Base-by-base conservation (phyloP, 2,113 vertebrate genomes). In the Paedocypris sp. region DNA sequence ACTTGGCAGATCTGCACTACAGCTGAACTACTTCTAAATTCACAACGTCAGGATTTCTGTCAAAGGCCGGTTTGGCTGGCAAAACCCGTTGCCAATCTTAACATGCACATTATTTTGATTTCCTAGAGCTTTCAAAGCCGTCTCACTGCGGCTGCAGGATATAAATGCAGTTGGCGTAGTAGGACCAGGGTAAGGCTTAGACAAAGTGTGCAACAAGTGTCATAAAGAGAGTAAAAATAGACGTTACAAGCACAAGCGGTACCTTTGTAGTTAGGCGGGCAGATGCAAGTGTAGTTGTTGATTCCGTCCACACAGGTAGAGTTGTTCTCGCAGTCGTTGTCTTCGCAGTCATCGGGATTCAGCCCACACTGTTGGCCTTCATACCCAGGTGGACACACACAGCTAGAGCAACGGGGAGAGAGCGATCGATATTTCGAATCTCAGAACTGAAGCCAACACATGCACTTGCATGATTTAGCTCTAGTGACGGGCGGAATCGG, bases 301-400 rank as follows among this genome's bases (percentile, higher is more conserved):
- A 94, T 81, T 20, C 94, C 92, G 5, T 98, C 94, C 18, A 93
- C 75, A 12, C 94, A 98, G 0, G 94, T 97, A 60, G 93, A 87
- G 48, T 96, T 97, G 82, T 97, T 97, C 76, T 97, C 93, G 0
- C 94, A 98, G 81, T 98, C 92, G 0, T 96, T 95, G 81, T 96
- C 92, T 70, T 95, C 92, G 2, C 94, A 98, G 76, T 98, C 94
- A 1, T 97, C 91, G 1, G 92, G 85, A 75, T 98, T 95, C 31
- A 89, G 69, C 77, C 95, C 91, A 73, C 94, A 98, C 6, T 80
- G 80, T 29, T 85, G 83, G 15, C 94, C 94, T 73, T 95, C 94
- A 4, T 88, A 98, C 6, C 94, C 94, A 42, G 88, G 82, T 0
- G 78, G 82, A 70, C 94, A 97, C 51, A 85, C 83, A 51, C 94